phyloP scores from a whole-genome alignment of 1,140 invertebrate genomes.

The Plodia interpunctella region DNA sequence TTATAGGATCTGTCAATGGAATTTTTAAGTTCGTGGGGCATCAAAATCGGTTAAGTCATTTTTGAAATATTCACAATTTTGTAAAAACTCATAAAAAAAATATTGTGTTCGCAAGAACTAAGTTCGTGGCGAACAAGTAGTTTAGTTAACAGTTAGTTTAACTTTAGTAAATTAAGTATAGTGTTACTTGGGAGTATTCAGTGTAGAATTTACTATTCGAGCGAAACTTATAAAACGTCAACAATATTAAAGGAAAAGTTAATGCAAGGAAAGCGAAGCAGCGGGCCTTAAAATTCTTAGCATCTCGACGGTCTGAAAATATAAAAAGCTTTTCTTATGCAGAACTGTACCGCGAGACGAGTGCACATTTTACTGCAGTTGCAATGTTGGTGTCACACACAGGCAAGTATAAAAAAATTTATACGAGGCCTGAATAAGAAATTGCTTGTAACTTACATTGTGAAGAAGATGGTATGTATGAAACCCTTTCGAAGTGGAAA shows the following conservation, averaged over 20 bases:
- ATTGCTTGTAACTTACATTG: neutral
- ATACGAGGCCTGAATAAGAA: neutral
- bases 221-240: neutral
- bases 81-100: too few species aligned
- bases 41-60: too few species aligned
- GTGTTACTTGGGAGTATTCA: too few species aligned
- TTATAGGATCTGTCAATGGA: too few species aligned
- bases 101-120: too few species aligned
- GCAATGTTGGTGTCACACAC: constrained; percentile 29
- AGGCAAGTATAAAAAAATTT: constrained; percentile 24
- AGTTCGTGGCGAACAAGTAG: too few species aligned
- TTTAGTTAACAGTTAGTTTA: too few species aligned
- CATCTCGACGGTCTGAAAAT: constrained; percentile 22
- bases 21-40: too few species aligned
- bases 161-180: constrained; percentile 13
- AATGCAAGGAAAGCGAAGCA: constrained; percentile 27
- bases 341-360: constrained; percentile 22
- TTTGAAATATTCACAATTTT: too few species aligned
- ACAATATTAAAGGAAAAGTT: constrained; percentile 16
- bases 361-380: constrained; percentile 30
- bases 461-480: too few species aligned
- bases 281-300: constrained; percentile 24
- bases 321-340: constrained; percentile 30
- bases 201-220: neutral
- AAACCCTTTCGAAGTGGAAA: too few species aligned